Evolutionary conservation across 2,797 vertebrate genomes (phyloP).

Genomic region (Varecia variegata): DNA sequence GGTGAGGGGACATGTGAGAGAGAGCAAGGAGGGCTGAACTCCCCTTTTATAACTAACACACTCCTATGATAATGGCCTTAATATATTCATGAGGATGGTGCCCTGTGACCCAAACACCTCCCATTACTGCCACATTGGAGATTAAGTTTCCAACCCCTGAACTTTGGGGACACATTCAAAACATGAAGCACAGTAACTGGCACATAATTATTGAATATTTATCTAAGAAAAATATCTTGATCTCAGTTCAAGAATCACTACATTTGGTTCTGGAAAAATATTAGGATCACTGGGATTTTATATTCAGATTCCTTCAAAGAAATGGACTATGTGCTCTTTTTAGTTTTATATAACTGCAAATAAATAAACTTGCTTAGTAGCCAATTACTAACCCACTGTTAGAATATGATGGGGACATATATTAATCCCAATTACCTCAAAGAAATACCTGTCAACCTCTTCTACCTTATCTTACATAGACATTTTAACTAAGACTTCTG

Average conservation of each 20-base stretch:
- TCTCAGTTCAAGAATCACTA: conserved; percentile 27
- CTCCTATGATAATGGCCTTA: not conserved
- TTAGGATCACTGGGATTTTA: not conserved
- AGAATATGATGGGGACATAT: conserved; percentile 67
- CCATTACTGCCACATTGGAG: not conserved
- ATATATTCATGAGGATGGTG: not conserved
- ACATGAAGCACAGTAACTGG: not conserved
- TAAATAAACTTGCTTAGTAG: conserved; percentile 32
- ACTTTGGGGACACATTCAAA: not conserved
- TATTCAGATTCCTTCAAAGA: conserved; percentile 1
- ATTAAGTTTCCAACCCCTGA: not conserved
- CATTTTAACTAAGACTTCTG: conserved; percentile 70
- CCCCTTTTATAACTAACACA: not conserved
- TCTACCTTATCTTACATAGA: conserved; percentile 67
- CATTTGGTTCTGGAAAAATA: conserved; percentile 31
- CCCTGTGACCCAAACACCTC: not conserved
- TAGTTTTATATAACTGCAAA: not conserved
- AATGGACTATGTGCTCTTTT: not conserved
- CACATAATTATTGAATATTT: conserved; percentile 7
- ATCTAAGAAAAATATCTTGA: conserved; percentile 43
- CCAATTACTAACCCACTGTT: conserved; percentile 73
- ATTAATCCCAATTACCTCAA: conserved; percentile 67
- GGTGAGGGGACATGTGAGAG: not conserved
- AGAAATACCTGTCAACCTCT: conserved; percentile 73
- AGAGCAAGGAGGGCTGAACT: not conserved